Evolutionary conservation across 2,797 vertebrate genomes (phyloP).

Genomic region (Alcedo atthis): DNA sequence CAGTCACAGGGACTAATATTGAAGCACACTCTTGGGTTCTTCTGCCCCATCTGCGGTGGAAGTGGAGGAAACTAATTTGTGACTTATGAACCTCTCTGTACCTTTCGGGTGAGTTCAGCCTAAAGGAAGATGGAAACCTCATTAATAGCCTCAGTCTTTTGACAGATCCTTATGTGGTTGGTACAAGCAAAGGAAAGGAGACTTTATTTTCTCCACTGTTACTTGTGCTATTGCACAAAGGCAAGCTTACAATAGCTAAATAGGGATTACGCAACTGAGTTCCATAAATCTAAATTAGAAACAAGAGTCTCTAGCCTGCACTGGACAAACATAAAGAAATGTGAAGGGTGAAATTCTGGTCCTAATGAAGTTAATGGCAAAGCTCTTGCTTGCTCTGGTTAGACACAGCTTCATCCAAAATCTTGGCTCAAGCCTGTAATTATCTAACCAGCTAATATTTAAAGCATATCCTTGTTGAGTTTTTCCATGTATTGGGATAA

Average conservation of each 20-base stretch:
- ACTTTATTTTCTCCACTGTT: not conserved
- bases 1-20: not conserved
- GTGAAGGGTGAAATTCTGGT: conserved; percentile 7
- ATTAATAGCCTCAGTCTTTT: not conserved
- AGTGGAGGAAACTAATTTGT: not conserved
- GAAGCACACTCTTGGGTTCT: not conserved
- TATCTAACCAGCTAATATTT: not conserved
- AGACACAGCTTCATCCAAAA: not conserved
- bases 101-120: not conserved
- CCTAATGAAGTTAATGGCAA: conserved; percentile 25
- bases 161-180: not conserved
- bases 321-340: not conserved
- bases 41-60: not conserved
- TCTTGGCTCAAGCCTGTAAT: not conserved
- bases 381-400: not conserved
- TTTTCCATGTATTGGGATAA: conserved; percentile 1
- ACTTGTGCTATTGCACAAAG: not conserved
- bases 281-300: conserved; percentile 40
- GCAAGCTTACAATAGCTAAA: conserved; percentile 31
- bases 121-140: not conserved
- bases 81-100: not conserved
- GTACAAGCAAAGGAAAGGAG: not conserved
- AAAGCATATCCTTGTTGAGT: not conserved
- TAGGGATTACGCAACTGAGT: conserved; percentile 4
- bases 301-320: not conserved